These are phyloP conservation scores for Sphaeridia pumilis DNA, from an alignment of 2,888 invertebrate species.

Conservation along the genomic window DNA sequence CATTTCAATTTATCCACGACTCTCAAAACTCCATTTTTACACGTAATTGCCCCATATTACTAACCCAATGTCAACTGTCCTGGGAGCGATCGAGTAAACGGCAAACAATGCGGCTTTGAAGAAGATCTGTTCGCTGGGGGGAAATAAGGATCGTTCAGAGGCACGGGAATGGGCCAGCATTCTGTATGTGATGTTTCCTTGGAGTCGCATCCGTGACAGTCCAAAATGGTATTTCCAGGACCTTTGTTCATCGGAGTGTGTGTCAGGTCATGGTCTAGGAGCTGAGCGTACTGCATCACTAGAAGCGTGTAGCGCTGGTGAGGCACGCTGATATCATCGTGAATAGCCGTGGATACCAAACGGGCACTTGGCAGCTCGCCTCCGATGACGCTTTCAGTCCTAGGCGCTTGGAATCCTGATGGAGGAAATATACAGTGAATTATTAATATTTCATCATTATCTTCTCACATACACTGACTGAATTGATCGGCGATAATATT, in stretches of 20 bases:
- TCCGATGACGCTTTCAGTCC: constrained; percentile 19
- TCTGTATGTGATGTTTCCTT: constrained; percentile 43
- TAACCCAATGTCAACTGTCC: constrained; percentile 46
- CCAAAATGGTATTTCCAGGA: constrained; percentile 42
- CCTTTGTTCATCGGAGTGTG: constrained; percentile 46
- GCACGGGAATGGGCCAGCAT: constrained; percentile 46
- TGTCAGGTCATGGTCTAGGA: constrained; percentile 48
- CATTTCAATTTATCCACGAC: too few relatives aligned
- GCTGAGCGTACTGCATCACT: constrained; percentile 49
- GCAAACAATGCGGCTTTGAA: constrained; percentile 44
- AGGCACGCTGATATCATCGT: constrained; percentile 42
- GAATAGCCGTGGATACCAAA: constrained; percentile 43
- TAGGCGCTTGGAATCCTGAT: constrained; percentile 8
- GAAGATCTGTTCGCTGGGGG: constrained; percentile 41
- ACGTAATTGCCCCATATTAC: too few relatives aligned
- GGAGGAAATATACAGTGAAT: too few relatives aligned
- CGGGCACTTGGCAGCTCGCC: constrained; percentile 43
- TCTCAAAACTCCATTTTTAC: background rate
- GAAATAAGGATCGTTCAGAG: constrained; percentile 45
- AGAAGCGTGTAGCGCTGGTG: constrained; percentile 44
- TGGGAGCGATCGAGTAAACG: constrained; percentile 45
- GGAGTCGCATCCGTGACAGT: constrained; percentile 45
- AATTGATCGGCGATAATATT: too few relatives aligned
- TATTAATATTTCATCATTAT: too few relatives aligned
- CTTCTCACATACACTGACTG: too few relatives aligned